Percentiles rank a stretch among this genome's conserved stretches.
These are phyloP conservation scores for Empidonax traillii DNA, from an alignment of 2,113 vertebrate genomes.

Conservation along the genomic window DNA sequence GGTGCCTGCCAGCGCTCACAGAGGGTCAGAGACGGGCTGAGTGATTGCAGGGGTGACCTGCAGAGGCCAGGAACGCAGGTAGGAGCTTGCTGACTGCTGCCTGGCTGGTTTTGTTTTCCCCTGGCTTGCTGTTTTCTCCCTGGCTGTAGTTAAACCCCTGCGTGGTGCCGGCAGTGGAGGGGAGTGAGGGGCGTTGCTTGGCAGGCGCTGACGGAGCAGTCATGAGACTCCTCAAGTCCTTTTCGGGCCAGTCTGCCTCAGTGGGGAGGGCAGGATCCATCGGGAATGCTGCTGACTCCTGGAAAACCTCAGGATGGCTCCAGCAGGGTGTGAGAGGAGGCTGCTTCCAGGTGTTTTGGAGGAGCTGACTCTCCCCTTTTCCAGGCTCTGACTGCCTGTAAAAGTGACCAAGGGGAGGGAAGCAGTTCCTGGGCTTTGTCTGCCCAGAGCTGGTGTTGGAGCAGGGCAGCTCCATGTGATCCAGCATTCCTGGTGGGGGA, in stretches of 20 bases:
- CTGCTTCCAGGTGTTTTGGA: not conserved
- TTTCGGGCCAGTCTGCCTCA: not conserved
- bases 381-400: not conserved
- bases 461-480: not conserved
- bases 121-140: not conserved
- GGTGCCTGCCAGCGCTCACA: accelerated
- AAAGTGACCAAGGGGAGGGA: not conserved
- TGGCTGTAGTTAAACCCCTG: not conserved
- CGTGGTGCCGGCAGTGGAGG: accelerated
- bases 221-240: not conserved
- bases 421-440: accelerated
- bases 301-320: not conserved
- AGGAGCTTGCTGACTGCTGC: not conserved
- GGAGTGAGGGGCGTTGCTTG: not conserved
- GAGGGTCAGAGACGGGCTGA: not conserved
- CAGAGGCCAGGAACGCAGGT: not conserved
- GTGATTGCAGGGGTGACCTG: not conserved
- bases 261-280: not conserved
- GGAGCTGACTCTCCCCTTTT: not conserved
- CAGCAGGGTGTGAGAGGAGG: not conserved
- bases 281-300: not conserved
- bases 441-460: not conserved
- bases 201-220: not conserved
- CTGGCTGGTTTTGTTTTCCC: not conserved
- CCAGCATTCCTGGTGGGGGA: accelerated